Evolutionary conservation across 2,113 vertebrate genomes (phyloP).

Genomic region (Microcebus jonahi): DNA sequence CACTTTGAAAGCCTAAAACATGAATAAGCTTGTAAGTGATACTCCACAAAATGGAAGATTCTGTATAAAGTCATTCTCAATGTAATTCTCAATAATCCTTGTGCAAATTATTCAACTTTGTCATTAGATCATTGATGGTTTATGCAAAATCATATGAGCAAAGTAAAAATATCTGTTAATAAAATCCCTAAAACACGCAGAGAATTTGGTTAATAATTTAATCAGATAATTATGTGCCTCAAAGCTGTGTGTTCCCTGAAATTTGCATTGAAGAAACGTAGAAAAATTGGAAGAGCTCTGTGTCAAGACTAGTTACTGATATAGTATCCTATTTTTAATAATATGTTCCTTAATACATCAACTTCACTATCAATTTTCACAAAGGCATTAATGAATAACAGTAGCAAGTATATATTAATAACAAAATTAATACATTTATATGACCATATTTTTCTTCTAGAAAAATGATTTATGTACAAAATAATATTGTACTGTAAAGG

Average conservation of each 20-base stretch:
- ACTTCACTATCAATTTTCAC: background rate
- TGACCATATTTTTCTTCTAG: background rate
- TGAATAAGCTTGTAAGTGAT: background rate
- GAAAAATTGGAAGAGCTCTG: background rate
- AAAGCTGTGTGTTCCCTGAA: background rate
- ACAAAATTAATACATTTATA: background rate
- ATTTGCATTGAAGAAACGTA: background rate
- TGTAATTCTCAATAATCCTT: background rate
- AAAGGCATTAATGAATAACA: background rate
- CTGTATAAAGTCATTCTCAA: background rate
- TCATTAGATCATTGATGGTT: background rate
- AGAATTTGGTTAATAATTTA: conserved; percentile 38
- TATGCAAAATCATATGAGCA: background rate
- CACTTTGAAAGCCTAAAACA: conserved; percentile 5
- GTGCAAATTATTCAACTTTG: background rate
- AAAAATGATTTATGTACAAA: conserved; percentile 13
- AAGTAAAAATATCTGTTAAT: background rate
- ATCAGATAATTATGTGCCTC: background rate
- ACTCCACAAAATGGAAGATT: background rate
- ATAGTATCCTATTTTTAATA: background rate
- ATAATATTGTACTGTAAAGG: background rate
- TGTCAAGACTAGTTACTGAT: background rate
- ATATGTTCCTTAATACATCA: background rate
- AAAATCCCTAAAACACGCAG: background rate
- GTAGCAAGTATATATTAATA: background rate